These are phyloP conservation scores for Sebastes iracundus DNA, from an alignment of 2,797 vertebrate species.

Conservation along the genomic window DNA sequence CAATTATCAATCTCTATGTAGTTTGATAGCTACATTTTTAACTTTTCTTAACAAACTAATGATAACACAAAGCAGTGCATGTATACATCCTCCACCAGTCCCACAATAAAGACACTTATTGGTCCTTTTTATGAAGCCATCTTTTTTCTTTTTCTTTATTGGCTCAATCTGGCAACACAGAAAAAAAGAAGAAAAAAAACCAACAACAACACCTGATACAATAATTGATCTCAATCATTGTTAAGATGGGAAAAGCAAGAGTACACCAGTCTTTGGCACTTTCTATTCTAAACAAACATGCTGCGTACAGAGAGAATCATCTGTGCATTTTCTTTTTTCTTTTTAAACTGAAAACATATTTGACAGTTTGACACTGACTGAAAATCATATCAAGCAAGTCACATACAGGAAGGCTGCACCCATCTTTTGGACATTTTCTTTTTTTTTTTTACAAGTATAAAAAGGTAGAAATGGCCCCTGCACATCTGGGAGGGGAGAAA, in stretches of 20 bases:
- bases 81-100: background rate
- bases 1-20: background rate
- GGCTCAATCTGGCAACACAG: conserved; percentile 51
- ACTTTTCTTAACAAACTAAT: background rate
- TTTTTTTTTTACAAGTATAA: conserved; percentile 40
- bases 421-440: conserved; percentile 22
- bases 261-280: conserved; percentile 70
- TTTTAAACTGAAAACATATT: conserved; percentile 49
- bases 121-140: conserved; percentile 49
- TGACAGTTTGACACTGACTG: conserved; percentile 52
- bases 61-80: background rate
- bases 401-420: conserved; percentile 43
- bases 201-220: conserved; percentile 39
- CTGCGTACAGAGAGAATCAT: conserved; percentile 55
- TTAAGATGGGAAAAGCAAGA: conserved; percentile 55
- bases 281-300: conserved; percentile 77
- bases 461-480: conserved; percentile 60
- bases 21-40: background rate
- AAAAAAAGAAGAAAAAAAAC: background rate
- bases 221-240: conserved; percentile 37
- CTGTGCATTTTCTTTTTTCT: conserved; percentile 38
- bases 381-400: conserved; percentile 62
- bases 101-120: conserved; percentile 14
- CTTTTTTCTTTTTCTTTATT: conserved; percentile 57
- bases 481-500: conserved; percentile 13